phyloP scores from a whole-genome alignment of 2,113 vertebrate species.

The Cyprinodon brontotheroides region DNA sequence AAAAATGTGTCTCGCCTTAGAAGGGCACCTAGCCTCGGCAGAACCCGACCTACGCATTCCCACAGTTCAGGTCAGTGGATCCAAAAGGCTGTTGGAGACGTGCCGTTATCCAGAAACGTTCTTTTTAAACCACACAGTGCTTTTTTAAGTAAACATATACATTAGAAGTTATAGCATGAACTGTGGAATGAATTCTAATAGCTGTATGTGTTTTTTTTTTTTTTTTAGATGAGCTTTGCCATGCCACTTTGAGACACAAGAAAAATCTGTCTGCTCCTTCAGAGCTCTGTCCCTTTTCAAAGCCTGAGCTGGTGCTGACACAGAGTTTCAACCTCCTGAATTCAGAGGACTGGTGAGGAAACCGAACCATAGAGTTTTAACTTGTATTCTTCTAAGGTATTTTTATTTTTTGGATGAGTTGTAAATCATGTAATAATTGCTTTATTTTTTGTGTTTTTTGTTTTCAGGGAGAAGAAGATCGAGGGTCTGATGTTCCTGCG shows the following conservation, averaged over 20 bases:
- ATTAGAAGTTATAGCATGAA: neutral
- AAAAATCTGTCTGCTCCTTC: conserved; percentile 81
- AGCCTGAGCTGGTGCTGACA: conserved; percentile 82
- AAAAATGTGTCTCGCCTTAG: conserved; percentile 71
- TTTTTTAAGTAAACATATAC: conserved; percentile 23
- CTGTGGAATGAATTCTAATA: conserved; percentile 38
- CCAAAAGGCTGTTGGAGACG: neutral
- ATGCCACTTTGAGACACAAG: conserved; percentile 63
- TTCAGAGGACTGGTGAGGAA: conserved; percentile 88
- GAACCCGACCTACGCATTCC: conserved; percentile 61
- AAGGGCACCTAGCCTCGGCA: conserved; percentile 80
- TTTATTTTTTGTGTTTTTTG: neutral
- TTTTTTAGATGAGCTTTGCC: conserved; percentile 77
- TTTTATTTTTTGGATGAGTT: neutral
- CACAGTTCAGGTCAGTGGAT: conserved; percentile 76
- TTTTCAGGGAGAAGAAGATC: conserved; percentile 94
- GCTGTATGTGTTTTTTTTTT: conserved; percentile 33
- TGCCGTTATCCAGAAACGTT: neutral
- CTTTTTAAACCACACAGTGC: conserved; percentile 32
- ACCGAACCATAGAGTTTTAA: neutral
- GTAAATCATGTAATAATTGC: neutral
- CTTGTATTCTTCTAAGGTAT: neutral
- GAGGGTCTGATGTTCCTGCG: conserved; percentile 87
- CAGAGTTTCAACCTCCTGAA: conserved; percentile 85
- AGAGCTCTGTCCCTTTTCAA: conserved; percentile 83